Evolutionary conservation across 2,113 vertebrate genomes (phyloP), one percentile per base, ranked within the genome.

Genomic region (Puma concolor): DNA sequence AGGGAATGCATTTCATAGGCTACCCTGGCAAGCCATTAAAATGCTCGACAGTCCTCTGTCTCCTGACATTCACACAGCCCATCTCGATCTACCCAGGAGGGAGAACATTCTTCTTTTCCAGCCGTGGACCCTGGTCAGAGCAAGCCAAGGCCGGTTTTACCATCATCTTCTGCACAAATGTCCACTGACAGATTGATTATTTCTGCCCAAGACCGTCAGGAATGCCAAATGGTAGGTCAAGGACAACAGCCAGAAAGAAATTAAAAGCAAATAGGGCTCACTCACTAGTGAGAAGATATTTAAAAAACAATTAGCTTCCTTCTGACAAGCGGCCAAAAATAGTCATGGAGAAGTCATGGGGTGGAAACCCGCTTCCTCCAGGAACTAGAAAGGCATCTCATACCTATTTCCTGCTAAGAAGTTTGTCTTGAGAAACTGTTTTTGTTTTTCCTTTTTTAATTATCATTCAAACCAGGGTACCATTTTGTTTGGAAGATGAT

Each of bases 241-340:
- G 33, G 87, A 64, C n/a, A 88, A 17, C 4, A 84, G 36, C 71
- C 54, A 80, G 82, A 86, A n/a, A 84, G 54, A 80, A 91, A 91
- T 48, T 38, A 91, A 83, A 23, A 89, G 36, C 12, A 11, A 19
- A 27, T 29, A 50, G 64, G 54, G 17, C 69, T 80, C 72, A 31
- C 6, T 80, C 54, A 60, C 63, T 5, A 48, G 36, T 8, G 23
- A 87, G 84, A 82, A 92, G 96, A 74, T 81, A 72, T 74, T 90
- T 86, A 86, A 90, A 83, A 93, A 84, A 84, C 38, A 96, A 81
- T 92, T 48, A 31, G 21, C 14, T 63, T 81, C 57, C 57, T 94
- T 85, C 66, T 86, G 80, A 71, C 21, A 38, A 90, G 57, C 25
- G 71, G 88, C 50, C 50, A n/a, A 67, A 86, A 91, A 83, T 15